phyloP scores from a whole-genome alignment of 2,888 invertebrate genomes.

The Nephrotoma guestfalica region DNA sequence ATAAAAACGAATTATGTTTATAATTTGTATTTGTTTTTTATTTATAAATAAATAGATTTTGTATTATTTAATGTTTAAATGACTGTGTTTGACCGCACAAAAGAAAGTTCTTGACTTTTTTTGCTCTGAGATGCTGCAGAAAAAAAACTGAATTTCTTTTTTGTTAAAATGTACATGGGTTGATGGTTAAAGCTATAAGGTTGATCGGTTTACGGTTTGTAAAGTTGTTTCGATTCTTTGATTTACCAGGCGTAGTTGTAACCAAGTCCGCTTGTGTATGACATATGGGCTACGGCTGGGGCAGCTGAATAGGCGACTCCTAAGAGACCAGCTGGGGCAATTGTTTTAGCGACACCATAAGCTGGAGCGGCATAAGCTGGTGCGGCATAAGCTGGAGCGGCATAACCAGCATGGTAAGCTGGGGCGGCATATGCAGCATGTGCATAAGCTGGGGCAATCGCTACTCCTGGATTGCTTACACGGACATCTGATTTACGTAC shows the following conservation, averaged over 20 bases:
- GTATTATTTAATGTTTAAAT: background rate
- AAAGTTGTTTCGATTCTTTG: background rate
- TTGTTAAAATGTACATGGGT: background rate
- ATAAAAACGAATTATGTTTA: background rate
- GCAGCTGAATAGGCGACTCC: conserved; percentile 45
- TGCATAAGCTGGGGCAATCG: conserved; percentile 19
- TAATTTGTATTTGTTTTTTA: background rate
- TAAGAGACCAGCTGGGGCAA: conserved; percentile 38
- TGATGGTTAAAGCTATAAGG: background rate
- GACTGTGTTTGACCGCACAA: background rate
- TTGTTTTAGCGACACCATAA: conserved; percentile 16
- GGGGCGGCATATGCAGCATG: conserved; percentile 25
- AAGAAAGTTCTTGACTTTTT: background rate
- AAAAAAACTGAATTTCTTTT: background rate
- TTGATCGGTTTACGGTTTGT: background rate
- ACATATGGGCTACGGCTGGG: conserved; percentile 45
- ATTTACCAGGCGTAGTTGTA: conserved; percentile 40
- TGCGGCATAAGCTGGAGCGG: conserved; percentile 13
- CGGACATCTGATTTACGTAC: conserved; percentile 54
- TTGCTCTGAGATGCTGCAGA: background rate
- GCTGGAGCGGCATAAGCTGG: conserved; percentile 10
- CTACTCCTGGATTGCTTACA: conserved; percentile 48
- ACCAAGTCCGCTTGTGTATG: conserved; percentile 41
- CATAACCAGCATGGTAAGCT: conserved; percentile 14
- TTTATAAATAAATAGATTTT: background rate